phyloP scores from a whole-genome alignment of 2,797 vertebrate species.

The Ispidina lecontei region DNA sequence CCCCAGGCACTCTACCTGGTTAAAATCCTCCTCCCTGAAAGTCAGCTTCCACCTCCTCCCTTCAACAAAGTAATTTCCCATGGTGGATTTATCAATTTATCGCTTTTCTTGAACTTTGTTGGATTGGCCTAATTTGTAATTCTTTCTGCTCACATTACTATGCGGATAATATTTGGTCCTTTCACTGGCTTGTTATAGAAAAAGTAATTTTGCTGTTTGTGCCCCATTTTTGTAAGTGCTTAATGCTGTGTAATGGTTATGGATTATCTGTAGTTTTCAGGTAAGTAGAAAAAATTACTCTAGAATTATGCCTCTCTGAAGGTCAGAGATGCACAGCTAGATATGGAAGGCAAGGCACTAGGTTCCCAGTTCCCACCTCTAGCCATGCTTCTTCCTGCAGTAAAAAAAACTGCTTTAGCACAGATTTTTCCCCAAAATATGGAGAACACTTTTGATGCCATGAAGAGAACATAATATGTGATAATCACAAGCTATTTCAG shows the following conservation, averaged over 20 bases:
- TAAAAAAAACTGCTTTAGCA: background rate
- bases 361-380: background rate
- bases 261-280: constrained; percentile 27
- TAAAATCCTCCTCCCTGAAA: background rate
- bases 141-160: background rate
- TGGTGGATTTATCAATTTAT: background rate
- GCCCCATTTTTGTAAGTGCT: background rate
- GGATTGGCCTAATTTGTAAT: background rate
- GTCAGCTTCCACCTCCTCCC: background rate
- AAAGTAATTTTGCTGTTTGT: constrained; percentile 2
- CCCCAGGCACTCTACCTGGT: background rate
- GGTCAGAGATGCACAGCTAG: background rate
- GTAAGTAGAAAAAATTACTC: background rate
- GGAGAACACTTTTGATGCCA: background rate
- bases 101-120: background rate
- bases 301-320: background rate
- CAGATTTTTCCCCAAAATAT: background rate
- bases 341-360: background rate
- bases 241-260: constrained; percentile 17
- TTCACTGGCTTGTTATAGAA: background rate
- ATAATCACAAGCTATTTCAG: background rate
- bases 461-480: background rate
- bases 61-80: background rate
- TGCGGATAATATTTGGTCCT: constrained; percentile 7
- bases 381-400: background rate